Conservation (phyloP, 2,113 vertebrate genomes). For the Gnathonemus longibarbis region DNA sequence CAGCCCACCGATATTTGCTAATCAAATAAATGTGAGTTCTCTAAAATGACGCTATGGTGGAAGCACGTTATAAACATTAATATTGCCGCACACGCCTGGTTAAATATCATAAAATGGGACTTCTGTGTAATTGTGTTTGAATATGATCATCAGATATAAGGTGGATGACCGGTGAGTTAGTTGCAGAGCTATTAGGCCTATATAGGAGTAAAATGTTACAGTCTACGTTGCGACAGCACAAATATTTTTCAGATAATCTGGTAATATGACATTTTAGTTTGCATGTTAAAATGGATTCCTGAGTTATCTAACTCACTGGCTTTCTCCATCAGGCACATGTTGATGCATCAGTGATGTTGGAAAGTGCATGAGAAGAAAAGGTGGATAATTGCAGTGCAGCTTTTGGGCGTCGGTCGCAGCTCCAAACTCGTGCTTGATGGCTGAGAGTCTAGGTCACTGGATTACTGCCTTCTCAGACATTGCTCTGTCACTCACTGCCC, state of each 20-base stretch:
- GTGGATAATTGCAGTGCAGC: not conserved
- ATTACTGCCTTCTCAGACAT: constrained; percentile 38
- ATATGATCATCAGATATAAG: not conserved
- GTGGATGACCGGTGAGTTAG: not conserved
- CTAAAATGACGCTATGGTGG: not conserved
- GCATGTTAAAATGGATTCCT: not conserved
- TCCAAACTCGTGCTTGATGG: constrained; percentile 35
- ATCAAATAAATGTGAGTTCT: not conserved
- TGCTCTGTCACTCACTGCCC: constrained; percentile 39
- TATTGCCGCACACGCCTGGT: not conserved
- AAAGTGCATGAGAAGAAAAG: not conserved
- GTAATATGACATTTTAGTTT: not conserved
- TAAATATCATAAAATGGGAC: not conserved
- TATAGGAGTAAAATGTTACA: not conserved
- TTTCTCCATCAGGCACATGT: not conserved
- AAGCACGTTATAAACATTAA: not conserved
- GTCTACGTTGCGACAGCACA: not conserved
- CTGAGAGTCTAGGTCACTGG: constrained; percentile 33
- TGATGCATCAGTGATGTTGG: not conserved
- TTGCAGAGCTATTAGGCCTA: not conserved
- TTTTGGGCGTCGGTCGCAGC: not conserved
- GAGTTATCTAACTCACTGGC: not conserved
- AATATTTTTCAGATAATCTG: not conserved
- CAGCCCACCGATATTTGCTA: not conserved
- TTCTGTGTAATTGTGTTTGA: not conserved